Evolutionary conservation across 2,113 vertebrate genomes (phyloP), one percentile per base, ranked within the genome.

Genomic region (Ailuropoda melanoleuca): DNA sequence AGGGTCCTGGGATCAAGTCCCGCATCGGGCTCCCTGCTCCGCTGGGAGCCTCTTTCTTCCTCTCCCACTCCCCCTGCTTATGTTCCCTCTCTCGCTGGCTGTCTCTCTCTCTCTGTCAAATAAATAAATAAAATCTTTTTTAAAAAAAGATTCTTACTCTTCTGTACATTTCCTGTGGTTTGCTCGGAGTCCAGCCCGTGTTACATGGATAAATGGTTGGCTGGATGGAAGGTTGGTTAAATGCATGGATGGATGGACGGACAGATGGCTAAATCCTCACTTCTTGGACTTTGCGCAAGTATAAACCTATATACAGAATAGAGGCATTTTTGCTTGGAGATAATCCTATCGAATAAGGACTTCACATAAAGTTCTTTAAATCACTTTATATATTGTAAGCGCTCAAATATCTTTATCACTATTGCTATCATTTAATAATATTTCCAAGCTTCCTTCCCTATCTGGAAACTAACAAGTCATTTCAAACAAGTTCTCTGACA

Each of bases 401-500:
- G 18, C 60, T 96, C 60, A 74, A 92, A 89, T 60, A 92, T 56
- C 83, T 70, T 85, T 53, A 91, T 70, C 48, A 53, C 92, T 46
- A 66, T 46, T 82, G 37, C 60, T 88, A 53, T 92, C 43, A 53
- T 62, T 93, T 93, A 53, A 58, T 91, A 92, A 81, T 58, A 74
- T 93, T 95, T 85, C 43, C 43, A 58, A 88, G 56, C 43, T 70
- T 90, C 46, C 50, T 64, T 87, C 23, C 81, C 80, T 85, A n/a
- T 77, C 92, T 77, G 75, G 34, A 48, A 66, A 87, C 72, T 80
- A 97, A 92, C 53, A 96, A 90, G 46, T 56, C 89, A 81, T 96
- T 90, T 94, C 89, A 93, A 96, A 83, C 88, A 97, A 97, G 64
- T 88, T 94, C 55, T 94, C 83, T 96, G 89, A 53, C 77, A 89